Percentiles rank a stretch among this genome's conserved stretches.
Conservation (phyloP, 2,797 vertebrate genomes). For the Eleutherodactylus coqui region DNA sequence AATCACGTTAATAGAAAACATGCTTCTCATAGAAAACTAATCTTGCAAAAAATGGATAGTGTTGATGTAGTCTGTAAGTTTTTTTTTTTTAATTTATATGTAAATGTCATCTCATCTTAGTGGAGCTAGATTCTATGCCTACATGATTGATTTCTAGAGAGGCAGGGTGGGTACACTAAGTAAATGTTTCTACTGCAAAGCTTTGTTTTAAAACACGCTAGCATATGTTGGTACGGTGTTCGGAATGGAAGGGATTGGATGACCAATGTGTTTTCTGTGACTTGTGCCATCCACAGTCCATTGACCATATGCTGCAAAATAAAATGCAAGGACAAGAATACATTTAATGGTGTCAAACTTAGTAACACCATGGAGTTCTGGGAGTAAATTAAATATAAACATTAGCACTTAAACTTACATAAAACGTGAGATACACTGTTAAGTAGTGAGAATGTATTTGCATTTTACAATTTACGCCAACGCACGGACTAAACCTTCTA, state of each 20-base stretch:
- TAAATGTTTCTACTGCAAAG: constrained; percentile 8
- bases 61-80: constrained; percentile 58
- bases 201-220: not conserved
- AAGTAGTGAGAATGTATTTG: not conserved
- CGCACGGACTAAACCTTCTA: too few relatives aligned
- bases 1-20: constrained; percentile 58
- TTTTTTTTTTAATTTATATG: constrained; percentile 64
- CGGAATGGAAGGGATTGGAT: not conserved
- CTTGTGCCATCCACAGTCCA: not conserved
- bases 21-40: constrained; percentile 61
- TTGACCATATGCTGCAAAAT: not conserved
- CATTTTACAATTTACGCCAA: too few relatives aligned
- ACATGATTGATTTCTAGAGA: constrained; percentile 54
- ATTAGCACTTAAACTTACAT: not conserved
- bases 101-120: constrained; percentile 62
- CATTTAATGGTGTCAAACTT: not conserved
- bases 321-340: not conserved
- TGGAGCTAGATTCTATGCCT: constrained; percentile 45
- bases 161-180: constrained; percentile 20
- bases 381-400: not conserved
- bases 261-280: not conserved
- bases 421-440: not conserved
- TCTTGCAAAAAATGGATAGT: constrained; percentile 59
- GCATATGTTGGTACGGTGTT: not conserved
- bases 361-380: not conserved